phyloP scores from a whole-genome alignment of 2,113 vertebrate genomes.

The Oxyura jamaicensis region DNA sequence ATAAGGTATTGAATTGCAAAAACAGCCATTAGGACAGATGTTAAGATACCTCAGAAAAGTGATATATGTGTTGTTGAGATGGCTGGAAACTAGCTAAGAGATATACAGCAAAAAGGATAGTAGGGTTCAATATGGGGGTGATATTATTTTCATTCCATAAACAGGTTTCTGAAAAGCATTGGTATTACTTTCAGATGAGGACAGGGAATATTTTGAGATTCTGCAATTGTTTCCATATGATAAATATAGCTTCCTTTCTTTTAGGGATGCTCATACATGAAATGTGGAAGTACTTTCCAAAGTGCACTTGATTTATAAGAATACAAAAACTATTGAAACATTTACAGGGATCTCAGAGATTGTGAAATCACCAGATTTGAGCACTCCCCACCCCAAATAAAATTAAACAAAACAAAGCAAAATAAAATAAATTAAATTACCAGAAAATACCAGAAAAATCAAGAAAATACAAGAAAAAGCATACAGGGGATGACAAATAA shows the following conservation, averaged over 20 bases:
- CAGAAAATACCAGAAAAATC: no score
- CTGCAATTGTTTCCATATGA: not conserved
- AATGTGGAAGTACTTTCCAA: not conserved
- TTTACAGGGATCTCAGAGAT: not conserved
- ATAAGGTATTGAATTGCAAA: not conserved
- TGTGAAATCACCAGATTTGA: not conserved
- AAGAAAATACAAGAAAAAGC: not conserved
- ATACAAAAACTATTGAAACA: not conserved
- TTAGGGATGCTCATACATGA: not conserved
- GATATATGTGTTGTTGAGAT: not conserved
- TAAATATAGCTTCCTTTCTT: not conserved
- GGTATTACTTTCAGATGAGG: not conserved
- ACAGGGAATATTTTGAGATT: not conserved
- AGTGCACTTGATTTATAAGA: not conserved
- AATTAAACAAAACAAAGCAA: not conserved
- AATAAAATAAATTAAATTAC: no score
- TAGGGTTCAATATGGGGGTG: not conserved
- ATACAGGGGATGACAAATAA: not conserved
- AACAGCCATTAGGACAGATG: not conserved
- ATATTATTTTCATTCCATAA: not conserved
- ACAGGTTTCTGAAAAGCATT: not conserved
- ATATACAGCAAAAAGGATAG: not conserved
- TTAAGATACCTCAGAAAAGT: not conserved
- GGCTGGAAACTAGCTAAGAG: not conserved
- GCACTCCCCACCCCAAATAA: not conserved